phyloP scores from a whole-genome alignment of 2,797 vertebrate genomes.

The Phaenicophaeus curvirostris region DNA sequence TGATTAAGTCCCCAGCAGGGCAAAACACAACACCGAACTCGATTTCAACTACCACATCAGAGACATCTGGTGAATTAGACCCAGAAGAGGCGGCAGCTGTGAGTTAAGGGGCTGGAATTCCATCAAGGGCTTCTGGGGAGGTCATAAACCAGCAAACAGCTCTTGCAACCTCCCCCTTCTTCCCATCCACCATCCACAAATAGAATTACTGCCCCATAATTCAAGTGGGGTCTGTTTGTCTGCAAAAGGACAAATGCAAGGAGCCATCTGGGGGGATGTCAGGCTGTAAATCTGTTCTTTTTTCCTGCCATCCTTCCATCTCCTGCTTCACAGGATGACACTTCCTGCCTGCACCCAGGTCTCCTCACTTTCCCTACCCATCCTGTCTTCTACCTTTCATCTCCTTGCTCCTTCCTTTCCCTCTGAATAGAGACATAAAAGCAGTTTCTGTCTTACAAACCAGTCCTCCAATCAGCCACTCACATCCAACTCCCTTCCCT shows the following conservation, averaged over 20 bases:
- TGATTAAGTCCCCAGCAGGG: slow-evolving; percentile 24
- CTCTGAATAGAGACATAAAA: not conserved
- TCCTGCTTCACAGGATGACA: not conserved
- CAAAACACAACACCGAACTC: not conserved
- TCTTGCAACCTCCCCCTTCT: not conserved
- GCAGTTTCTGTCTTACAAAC: not conserved
- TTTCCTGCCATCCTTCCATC: not conserved
- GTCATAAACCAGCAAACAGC: slow-evolving; percentile 53
- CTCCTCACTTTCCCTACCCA: not conserved
- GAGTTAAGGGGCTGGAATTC: slow-evolving; percentile 69
- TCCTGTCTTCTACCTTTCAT: not conserved
- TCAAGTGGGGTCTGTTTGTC: slow-evolving; percentile 60
- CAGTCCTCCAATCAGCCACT: not conserved
- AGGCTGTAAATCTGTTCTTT: not conserved
- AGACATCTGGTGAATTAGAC: slow-evolving; percentile 44
- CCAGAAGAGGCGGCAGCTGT: slow-evolving; percentile 56
- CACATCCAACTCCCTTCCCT: not conserved
- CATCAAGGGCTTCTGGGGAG: slow-evolving; percentile 66
- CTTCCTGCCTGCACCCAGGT: not conserved
- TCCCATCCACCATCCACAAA: not conserved
- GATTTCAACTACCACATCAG: slow-evolving; percentile 25
- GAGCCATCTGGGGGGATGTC: not conserved
- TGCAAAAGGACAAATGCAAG: not conserved
- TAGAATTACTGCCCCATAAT: slow-evolving; percentile 65
- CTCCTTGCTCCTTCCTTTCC: not conserved